These are phyloP conservation scores for Lasius platythorax DNA, from an alignment of 2,888 invertebrate genomes.

Conservation along the genomic window DNA sequence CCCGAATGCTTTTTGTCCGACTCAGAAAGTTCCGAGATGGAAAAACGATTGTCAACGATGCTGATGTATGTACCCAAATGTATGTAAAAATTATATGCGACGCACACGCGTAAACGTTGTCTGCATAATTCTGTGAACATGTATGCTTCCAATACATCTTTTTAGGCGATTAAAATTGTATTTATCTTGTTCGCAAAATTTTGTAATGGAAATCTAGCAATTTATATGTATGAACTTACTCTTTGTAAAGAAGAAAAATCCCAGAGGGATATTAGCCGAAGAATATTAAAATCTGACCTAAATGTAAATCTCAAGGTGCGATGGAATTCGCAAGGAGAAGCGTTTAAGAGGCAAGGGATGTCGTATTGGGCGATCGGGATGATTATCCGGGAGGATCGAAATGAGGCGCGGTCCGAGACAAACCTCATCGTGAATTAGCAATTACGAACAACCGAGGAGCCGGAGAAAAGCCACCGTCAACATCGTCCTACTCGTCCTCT, in stretches of 20 bases:
- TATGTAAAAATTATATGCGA: not conserved
- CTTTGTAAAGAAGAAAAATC: not conserved
- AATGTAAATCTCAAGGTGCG: not conserved
- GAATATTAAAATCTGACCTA: not conserved
- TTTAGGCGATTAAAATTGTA: not conserved
- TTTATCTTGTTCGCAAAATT: not conserved
- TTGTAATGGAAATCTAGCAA: not conserved
- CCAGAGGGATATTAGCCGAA: not conserved
- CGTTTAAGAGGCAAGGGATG: not conserved
- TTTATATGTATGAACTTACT: not conserved
- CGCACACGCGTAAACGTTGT: not conserved
- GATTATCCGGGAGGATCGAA: not conserved
- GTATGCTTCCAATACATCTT: not conserved
- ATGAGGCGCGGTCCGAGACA: constrained; percentile 60
- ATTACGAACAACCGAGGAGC: not conserved
- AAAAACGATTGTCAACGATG: not conserved
- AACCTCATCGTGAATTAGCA: constrained; percentile 64
- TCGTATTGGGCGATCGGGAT: not conserved
- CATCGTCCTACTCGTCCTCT: constrained; percentile 19
- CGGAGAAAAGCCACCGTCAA: not conserved
- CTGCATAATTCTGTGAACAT: not conserved
- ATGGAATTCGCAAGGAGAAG: not conserved
- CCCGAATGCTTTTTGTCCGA: not conserved
- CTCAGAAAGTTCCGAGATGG: not conserved
- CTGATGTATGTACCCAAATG: not conserved